phyloP scores from a whole-genome alignment of 2,113 vertebrate genomes.

The Cyanoderma ruficeps region DNA sequence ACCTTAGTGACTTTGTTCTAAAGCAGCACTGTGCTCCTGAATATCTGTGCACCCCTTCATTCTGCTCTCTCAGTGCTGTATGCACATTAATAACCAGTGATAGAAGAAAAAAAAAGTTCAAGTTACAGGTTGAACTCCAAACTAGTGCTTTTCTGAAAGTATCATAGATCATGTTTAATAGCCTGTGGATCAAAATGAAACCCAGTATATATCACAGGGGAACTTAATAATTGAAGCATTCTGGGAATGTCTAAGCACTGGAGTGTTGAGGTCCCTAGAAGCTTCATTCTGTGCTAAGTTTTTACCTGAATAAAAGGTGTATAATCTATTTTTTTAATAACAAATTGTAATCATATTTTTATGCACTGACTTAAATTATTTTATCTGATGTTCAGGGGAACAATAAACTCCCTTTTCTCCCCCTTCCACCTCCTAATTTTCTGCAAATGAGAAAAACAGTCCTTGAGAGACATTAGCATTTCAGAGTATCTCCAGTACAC shows the following conservation, averaged over 20 bases:
- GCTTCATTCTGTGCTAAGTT: not conserved
- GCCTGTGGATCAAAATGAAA: conserved; percentile 48
- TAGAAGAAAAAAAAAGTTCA: not conserved
- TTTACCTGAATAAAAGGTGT: not conserved
- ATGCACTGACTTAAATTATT: not conserved
- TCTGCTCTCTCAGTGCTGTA: not conserved
- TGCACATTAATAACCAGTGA: conserved; percentile 5
- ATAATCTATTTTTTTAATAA: not conserved
- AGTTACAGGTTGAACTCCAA: conserved; percentile 5
- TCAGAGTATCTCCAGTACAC: not conserved
- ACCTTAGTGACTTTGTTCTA: not conserved
- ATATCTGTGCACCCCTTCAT: not conserved
- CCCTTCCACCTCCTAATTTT: not conserved
- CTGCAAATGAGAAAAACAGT: not conserved
- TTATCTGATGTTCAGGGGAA: not conserved
- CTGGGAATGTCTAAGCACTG: conserved; percentile 11
- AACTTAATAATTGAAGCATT: conserved; percentile 56
- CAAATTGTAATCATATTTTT: not conserved
- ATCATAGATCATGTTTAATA: conserved; percentile 54
- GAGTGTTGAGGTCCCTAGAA: not conserved
- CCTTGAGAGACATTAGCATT: not conserved
- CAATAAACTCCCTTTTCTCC: not conserved
- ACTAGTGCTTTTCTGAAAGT: not conserved
- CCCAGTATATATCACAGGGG: conserved; percentile 19
- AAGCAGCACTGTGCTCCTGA: not conserved